Evolutionary conservation across 1,140 invertebrate species (phyloP).

Genomic region (Piezodorus guildinii): DNA sequence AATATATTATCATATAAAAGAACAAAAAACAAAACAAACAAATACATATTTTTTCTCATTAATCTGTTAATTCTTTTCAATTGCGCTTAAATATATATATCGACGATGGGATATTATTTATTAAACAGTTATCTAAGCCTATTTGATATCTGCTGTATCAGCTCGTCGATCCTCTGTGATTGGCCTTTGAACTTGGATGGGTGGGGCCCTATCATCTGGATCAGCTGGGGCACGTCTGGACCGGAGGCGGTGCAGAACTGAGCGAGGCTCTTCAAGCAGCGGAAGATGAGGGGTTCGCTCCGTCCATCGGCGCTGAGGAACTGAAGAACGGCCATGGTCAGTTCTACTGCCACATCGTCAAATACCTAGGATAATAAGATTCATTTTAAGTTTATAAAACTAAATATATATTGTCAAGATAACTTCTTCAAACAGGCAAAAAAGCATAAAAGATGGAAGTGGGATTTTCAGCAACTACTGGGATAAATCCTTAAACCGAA

Average conservation of each 20-base stretch:
- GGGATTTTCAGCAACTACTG: no score
- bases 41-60: no score
- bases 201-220: constrained; percentile 86
- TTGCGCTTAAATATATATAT: neutral
- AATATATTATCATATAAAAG: no score
- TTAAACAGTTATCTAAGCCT: constrained; percentile 23
- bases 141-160: constrained; percentile 40
- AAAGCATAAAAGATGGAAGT: no score
- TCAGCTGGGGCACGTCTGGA: constrained; percentile 73
- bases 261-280: constrained; percentile 64
- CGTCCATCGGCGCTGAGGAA: constrained; percentile 63
- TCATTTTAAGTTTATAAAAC: no score
- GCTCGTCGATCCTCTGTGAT: constrained; percentile 64
- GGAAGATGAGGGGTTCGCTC: constrained; percentile 66
- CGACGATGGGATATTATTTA: no score
- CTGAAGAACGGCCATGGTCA: constrained; percentile 85
- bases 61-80: no score
- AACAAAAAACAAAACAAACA: no score
- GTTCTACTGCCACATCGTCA: constrained; percentile 83
- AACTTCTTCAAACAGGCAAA: no score
- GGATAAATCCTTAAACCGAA: no score
- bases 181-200: constrained; percentile 68
- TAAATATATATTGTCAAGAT: no score
- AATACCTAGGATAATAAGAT: constrained; percentile 54
- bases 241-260: constrained; percentile 66